A percentile compares a stretch with the other conserved stretches of the same genome.
Evolutionary conservation across 2,888 invertebrate species (phyloP).

Genomic region (Clanis bilineata): DNA sequence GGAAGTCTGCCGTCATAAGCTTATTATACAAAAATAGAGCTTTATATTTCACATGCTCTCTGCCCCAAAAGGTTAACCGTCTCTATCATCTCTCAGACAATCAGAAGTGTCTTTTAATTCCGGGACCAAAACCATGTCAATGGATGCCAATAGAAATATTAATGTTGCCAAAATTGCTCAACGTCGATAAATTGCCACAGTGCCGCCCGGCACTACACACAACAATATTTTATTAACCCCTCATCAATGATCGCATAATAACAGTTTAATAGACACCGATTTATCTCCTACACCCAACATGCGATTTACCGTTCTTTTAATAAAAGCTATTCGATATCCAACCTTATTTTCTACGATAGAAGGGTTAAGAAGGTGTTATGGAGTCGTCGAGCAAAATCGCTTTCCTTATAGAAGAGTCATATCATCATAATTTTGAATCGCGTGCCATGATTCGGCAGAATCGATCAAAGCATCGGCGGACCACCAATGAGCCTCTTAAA

Average conservation of each 20-base stretch:
- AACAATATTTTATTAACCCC: slow-evolving; percentile 78
- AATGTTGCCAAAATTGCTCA: slow-evolving; percentile 29
- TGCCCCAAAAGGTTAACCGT: not conserved
- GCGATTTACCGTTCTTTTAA: not conserved
- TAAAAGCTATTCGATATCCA: slow-evolving; percentile 19
- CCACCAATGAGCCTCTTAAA: slow-evolving; percentile 71
- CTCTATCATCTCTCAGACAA: not conserved
- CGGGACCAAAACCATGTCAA: not conserved
- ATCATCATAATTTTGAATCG: slow-evolving; percentile 78
- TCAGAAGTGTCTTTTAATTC: not conserved
- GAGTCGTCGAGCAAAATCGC: slow-evolving; percentile 32
- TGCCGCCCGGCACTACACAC: slow-evolving; percentile 40
- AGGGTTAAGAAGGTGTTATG: slow-evolving; percentile 23
- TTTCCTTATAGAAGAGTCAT: slow-evolving; percentile 61
- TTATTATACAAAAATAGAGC: too few species aligned
- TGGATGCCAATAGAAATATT: slow-evolving; percentile 27
- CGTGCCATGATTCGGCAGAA: slow-evolving; percentile 79
- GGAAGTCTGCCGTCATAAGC: too few species aligned
- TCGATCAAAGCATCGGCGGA: slow-evolving; percentile 72
- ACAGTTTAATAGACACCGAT: slow-evolving; percentile 77
- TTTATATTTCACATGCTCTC: too few species aligned
- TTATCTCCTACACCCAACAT: slow-evolving; percentile 51
- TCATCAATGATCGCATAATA: slow-evolving; percentile 72
- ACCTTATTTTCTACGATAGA: slow-evolving; percentile 27
- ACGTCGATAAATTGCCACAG: slow-evolving; percentile 47